These are phyloP conservation scores for Catharus fuscescens DNA, from an alignment of 2,113 vertebrate species.

Conservation along the genomic window DNA sequence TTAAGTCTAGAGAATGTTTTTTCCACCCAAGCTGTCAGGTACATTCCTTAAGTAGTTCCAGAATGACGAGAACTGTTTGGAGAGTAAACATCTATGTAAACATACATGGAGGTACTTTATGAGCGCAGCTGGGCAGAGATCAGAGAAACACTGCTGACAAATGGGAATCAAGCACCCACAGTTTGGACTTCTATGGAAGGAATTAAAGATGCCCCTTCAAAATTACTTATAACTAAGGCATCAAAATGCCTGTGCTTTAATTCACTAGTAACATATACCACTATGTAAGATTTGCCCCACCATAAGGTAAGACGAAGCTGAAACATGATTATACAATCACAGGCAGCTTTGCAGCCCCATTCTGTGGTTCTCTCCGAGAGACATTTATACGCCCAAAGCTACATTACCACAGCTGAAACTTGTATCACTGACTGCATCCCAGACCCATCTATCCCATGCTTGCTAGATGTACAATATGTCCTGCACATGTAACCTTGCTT, in stretches of 20 bases:
- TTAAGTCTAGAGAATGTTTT: background rate
- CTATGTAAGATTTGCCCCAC: background rate
- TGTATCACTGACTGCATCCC: background rate
- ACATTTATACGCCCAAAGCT: background rate
- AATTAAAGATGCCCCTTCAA: background rate
- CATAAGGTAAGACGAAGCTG: background rate
- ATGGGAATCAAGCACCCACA: background rate
- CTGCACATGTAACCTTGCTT: background rate
- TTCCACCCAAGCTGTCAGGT: constrained; percentile 5
- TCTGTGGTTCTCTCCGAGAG: background rate
- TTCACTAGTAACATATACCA: background rate
- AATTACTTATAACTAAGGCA: background rate
- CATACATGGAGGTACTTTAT: background rate
- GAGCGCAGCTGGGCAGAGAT: background rate
- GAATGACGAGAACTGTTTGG: constrained; percentile 30
- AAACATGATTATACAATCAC: background rate
- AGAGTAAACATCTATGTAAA: constrained; percentile 58
- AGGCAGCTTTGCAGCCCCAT: background rate
- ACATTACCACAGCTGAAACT: background rate
- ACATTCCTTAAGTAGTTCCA: constrained; percentile 41
- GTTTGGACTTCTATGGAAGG: background rate
- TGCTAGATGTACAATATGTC: background rate
- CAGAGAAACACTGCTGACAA: background rate
- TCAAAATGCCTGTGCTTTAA: background rate
- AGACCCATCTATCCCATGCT: background rate